These are phyloP conservation scores for Pseudochirops cupreus DNA, from an alignment of 2,797 vertebrate species.

Conservation along the genomic window DNA sequence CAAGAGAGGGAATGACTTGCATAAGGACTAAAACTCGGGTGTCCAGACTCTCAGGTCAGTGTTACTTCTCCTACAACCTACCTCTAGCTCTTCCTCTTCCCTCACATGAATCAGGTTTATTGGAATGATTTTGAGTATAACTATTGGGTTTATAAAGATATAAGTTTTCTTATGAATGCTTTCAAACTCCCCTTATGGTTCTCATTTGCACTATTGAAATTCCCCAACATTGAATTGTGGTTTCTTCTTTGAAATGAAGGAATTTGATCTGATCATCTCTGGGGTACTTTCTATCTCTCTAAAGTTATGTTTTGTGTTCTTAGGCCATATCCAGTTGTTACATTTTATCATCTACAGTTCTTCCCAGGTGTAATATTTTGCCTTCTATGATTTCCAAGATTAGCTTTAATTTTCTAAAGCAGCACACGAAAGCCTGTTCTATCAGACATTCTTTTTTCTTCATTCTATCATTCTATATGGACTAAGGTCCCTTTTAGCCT, in stretches of 20 bases:
- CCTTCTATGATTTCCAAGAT: not conserved
- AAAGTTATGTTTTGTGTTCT: not conserved
- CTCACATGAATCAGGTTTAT: not conserved
- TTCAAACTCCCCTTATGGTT: not conserved
- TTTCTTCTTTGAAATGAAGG: not conserved
- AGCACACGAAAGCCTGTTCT: not conserved
- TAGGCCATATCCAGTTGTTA: not conserved
- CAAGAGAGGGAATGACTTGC: not conserved
- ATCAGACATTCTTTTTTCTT: not conserved
- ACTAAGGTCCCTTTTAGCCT: not conserved
- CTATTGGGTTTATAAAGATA: not conserved
- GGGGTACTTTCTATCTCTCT: not conserved
- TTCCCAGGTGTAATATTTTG: not conserved
- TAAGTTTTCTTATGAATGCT: not conserved
- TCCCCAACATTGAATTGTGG: not conserved
- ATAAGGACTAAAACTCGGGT: not conserved
- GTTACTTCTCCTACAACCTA: not conserved
- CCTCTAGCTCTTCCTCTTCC: not conserved
- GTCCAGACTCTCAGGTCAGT: not conserved
- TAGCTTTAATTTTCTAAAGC: not conserved
- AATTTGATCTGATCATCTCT: not conserved
- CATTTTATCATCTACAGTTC: not conserved
- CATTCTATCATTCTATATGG: not conserved
- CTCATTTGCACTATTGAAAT: not conserved
- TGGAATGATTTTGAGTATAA: not conserved